Evolutionary conservation across 2,888 invertebrate species (phyloP).

Genomic region (Vanessa cardui): DNA sequence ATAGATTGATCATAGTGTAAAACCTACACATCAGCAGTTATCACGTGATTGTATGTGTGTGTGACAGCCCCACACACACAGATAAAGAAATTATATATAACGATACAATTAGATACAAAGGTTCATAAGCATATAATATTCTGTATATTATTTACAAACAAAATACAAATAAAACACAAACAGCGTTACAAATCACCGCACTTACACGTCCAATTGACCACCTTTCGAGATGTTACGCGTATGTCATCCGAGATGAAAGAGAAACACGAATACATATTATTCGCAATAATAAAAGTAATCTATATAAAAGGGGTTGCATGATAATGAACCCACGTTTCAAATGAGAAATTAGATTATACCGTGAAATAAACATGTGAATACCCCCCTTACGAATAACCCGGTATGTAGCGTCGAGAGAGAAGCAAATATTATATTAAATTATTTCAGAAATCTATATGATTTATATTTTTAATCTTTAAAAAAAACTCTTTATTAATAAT

Average conservation of each 20-base stretch:
- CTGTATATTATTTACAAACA: neutral
- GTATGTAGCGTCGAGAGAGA: neutral
- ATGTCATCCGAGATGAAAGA: neutral
- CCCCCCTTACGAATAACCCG: constrained; percentile 13
- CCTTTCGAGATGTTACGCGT: neutral
- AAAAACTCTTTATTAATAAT: no score
- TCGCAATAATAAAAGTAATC: constrained; percentile 20
- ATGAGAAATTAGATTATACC: constrained; percentile 63
- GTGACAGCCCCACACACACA: no score
- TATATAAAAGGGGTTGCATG: constrained; percentile 20
- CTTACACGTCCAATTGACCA: constrained; percentile 10
- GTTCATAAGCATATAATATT: no score
- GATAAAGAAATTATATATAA: no score
- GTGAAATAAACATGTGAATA: constrained; percentile 53
- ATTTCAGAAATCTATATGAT: no score
- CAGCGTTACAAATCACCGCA: neutral
- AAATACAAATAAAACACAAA: neutral
- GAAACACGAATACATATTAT: constrained; percentile 1
- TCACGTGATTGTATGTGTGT: no score
- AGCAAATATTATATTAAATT: no score
- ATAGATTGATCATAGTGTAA: no score
- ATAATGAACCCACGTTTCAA: constrained; percentile 58
- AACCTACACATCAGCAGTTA: no score
- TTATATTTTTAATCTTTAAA: no score
- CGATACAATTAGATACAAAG: no score